Evolutionary conservation across 2,888 invertebrate species (phyloP).

Genomic region (Cosmopolites sordidus): DNA sequence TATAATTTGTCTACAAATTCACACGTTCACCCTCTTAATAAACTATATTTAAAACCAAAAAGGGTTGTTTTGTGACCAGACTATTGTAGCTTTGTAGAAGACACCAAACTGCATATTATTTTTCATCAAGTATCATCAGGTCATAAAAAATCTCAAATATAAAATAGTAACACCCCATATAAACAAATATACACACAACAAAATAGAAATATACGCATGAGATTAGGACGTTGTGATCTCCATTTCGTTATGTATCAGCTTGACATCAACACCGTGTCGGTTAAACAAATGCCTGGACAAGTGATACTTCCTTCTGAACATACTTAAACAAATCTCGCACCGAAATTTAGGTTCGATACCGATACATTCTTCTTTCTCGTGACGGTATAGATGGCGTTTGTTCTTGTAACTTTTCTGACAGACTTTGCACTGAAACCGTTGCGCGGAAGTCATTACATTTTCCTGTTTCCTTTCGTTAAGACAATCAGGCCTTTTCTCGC

Average conservation of each 20-base stretch:
- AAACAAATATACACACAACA: too few relatives aligned
- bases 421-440: slow-evolving; percentile 41
- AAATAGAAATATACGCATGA: too few relatives aligned
- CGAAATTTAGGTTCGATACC: slow-evolving; percentile 55
- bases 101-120: too few relatives aligned
- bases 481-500: slow-evolving; percentile 1
- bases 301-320: slow-evolving; percentile 44
- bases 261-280: slow-evolving; percentile 28
- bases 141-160: too few relatives aligned
- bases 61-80: too few relatives aligned
- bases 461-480: slow-evolving; percentile 24
- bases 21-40: too few relatives aligned
- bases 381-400: slow-evolving; percentile 56
- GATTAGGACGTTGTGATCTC: slow-evolving; percentile 1
- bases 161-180: too few relatives aligned
- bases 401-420: slow-evolving; percentile 57
- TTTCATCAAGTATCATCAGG: too few relatives aligned
- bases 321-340: slow-evolving; percentile 55
- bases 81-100: too few relatives aligned
- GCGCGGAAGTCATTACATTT: slow-evolving; percentile 18
- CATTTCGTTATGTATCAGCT: slow-evolving; percentile 10
- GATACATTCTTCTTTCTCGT: slow-evolving; percentile 55
- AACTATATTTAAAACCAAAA: too few relatives aligned
- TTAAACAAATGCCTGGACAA: slow-evolving; percentile 35
- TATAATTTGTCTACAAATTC: too few relatives aligned